Base-by-base conservation (phyloP, 2,888 invertebrate genomes). In the Amphipoea oculea region DNA sequence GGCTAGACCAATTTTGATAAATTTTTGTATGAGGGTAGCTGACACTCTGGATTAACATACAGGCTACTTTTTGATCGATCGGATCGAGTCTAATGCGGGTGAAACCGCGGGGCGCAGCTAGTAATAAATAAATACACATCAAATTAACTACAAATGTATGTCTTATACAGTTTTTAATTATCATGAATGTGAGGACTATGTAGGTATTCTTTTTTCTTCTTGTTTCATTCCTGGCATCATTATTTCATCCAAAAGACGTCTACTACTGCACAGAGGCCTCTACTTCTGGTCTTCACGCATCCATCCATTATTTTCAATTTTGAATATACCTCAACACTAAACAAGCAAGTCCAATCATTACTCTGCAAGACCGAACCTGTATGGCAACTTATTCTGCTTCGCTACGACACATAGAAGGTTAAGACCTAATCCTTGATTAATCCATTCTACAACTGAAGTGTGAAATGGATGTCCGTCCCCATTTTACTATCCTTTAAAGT, bases 361-460 rank as follows among this genome's bases (percentile, higher is more conserved):
- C 23, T 48, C 45, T 72, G 57, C 86, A 82, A 86, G 82, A 86
- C 63, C 76, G 83, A 11, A 11, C 68, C 2, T 65, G 36, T 72
- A 68, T 23, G 23, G 54, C 1, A n/a, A 2, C 40, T 62, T 40
- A 79, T 60, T 70, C 81, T n/a, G 85, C 66, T 62, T 54, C 40
- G n/a, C 40, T 54, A 23, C 66, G 40, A 54, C 12, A 81, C 73
- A 54, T 5, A 20, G 45, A 20, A 62, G 36, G 81, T 57, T 29
- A 45, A 60, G 20, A 62, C 67, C 36, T 68, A 72, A 80, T 78
- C 51, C 45, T 68, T 68, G 62, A 86, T 83, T 82, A 86, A 86
- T 86, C n/a, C n/a, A 14, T 14, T 60, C 42, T 45, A 14, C 76
- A 40, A 51, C 63, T 86, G 83, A 68, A 76, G 83, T 82, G 86